Evolutionary conservation across 2,113 vertebrate genomes (phyloP).

Genomic region (Cromileptes altivelis): DNA sequence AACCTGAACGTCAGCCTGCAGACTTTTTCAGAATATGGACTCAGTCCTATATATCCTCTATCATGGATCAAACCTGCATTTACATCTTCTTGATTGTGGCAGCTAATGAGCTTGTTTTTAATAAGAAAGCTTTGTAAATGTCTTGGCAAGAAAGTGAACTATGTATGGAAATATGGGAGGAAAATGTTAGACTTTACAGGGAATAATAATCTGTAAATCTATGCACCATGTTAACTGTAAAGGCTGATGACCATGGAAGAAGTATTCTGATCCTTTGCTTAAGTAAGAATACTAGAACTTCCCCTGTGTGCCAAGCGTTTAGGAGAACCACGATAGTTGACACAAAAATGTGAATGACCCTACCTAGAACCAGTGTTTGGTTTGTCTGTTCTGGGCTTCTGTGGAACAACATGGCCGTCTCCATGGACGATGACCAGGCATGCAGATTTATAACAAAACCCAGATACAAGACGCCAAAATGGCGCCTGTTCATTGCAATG

Average conservation of each 20-base stretch:
- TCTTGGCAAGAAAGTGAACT: no score
- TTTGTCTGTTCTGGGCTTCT: no score
- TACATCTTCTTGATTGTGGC: neutral
- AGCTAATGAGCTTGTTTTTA: neutral
- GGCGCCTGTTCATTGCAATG: no score
- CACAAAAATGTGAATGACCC: no score
- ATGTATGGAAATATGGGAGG: no score
- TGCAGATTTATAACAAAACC: no score
- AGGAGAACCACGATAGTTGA: no score
- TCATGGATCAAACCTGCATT: neutral
- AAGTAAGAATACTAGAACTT: neutral
- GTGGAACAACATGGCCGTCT: no score
- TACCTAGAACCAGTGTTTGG: no score
- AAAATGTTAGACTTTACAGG: neutral
- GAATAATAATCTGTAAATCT: neutral
- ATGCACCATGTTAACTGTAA: neutral
- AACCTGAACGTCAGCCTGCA: neutral
- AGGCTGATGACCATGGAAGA: neutral
- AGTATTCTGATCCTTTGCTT: neutral
- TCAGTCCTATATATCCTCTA: neutral
- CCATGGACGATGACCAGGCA: no score
- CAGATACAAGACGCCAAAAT: no score
- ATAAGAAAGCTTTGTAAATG: neutral
- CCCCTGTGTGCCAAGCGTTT: no score
- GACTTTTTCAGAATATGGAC: neutral